phyloP scores from a whole-genome alignment of 2,797 vertebrate genomes.

The Acipenser transmontanus region DNA sequence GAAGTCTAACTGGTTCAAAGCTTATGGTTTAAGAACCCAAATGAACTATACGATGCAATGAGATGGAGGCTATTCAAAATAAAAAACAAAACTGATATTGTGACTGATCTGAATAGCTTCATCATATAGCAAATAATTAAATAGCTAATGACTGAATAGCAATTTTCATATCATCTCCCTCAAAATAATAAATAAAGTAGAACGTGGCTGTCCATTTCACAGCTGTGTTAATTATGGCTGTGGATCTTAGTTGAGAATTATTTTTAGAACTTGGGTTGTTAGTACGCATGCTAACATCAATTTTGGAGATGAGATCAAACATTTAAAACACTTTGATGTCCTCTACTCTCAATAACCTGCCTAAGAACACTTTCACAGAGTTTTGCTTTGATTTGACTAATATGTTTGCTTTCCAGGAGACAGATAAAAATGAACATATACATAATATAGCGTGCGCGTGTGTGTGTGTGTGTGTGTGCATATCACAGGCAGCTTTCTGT shows the following conservation, averaged over 20 bases:
- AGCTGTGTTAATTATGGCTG: conserved; percentile 23
- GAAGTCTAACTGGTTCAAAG: too few species aligned
- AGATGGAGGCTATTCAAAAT: too few species aligned
- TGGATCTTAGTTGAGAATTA: conserved; percentile 18
- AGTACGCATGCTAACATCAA: conserved; percentile 23
- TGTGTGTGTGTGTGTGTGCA: conserved; percentile 33
- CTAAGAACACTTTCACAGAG: conserved; percentile 12
- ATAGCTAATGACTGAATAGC: too few species aligned
- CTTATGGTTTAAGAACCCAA: too few species aligned
- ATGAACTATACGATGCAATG: too few species aligned
- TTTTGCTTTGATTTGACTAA: conserved; percentile 27
- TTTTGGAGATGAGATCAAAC: conserved; percentile 29
- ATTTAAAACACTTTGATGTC: conserved; percentile 18
- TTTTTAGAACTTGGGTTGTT: conserved; percentile 25
- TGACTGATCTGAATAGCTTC: too few species aligned
- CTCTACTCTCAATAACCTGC: conserved; percentile 29
- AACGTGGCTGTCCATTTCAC: neutral
- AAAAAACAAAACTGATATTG: too few species aligned
- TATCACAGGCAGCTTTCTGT: conserved; percentile 1
- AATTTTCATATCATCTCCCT: too few species aligned
- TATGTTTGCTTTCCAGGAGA: conserved; percentile 42
- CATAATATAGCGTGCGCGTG: conserved; percentile 18
- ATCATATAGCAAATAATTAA: too few species aligned
- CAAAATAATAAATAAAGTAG: too few species aligned
- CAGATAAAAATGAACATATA: conserved; percentile 41